Evolutionary conservation across 1,140 invertebrate genomes (phyloP), one percentile per base, ranked within the genome.

Genomic region (Listronotus bonariensis): DNA sequence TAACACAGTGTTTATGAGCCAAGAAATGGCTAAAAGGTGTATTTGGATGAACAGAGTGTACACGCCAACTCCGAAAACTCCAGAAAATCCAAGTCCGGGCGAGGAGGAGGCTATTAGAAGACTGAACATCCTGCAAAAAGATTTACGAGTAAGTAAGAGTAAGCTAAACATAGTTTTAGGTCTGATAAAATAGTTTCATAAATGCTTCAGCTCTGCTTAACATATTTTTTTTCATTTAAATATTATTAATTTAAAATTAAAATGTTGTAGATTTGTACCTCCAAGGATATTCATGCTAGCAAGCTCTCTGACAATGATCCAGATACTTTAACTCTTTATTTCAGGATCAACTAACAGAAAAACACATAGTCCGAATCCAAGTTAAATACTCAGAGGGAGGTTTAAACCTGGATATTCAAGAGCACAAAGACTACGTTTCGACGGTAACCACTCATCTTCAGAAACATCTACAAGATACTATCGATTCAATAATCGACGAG

Each of bases 1-100:
- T 70, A 90, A 91, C 73, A 89, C 88, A 1, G 87, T 91, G 7
- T 82, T 90, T 51, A 88, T 89, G 84, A 87, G 87, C 71, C 85
- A 87, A 59, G 89, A 91, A 74, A 81, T 89, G 48, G 88, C 89
- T 1, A 85, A 88, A 72, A 83, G 88, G 46, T 90, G 88, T 74
- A 83, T 91, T 67, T 91, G 89, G 89, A 83, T 90, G 77, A 87
- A 82, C 72, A 80, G 83, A 59, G 84, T 78, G 10, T 82, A 80
- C 69, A 83, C 80, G 15, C 76, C 82, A 69, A 62, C 76, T 69
- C 69, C 75, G 56, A 71, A 80, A 77, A 72, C 76, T 49, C 77
- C 79, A 15, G 82, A 84, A 8, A 82, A 79, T 70, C 73, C 80
- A 67, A 73, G 67, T 48, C 80, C 76, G 49, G 81, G 82, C 38